phyloP scores from a whole-genome alignment of 2,888 invertebrate species.

The Pocota personata region DNA sequence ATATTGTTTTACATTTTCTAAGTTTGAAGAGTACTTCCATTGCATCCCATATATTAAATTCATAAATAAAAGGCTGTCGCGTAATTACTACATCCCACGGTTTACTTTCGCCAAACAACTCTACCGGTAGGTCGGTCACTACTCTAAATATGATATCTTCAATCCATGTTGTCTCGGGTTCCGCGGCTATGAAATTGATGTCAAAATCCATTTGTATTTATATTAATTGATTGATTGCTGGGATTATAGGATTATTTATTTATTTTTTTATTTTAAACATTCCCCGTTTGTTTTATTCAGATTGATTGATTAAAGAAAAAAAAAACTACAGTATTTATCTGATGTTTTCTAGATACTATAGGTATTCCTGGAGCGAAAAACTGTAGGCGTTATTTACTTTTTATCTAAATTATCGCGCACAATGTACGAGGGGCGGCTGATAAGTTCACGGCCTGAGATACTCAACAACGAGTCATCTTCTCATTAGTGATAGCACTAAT shows the following conservation, averaged over 20 bases:
- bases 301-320: neutral
- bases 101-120: conserved; percentile 21
- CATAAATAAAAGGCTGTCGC: conserved; percentile 54
- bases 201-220: neutral
- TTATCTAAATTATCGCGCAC: too few relatives aligned
- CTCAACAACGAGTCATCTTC: too few relatives aligned
- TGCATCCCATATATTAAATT: conserved; percentile 30
- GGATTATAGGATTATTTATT: neutral
- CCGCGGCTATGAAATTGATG: conserved; percentile 25
- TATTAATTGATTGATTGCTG: neutral
- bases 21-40: conserved; percentile 22
- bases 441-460: too few relatives aligned
- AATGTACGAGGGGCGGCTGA: too few relatives aligned
- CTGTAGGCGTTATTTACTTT: too few relatives aligned
- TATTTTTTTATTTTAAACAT: neutral
- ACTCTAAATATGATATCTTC: conserved; percentile 25
- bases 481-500: too few relatives aligned
- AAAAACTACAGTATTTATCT: neutral
- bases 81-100: conserved; percentile 44
- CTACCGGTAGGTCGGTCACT: conserved; percentile 14
- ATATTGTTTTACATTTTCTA: neutral
- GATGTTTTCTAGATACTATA: too few relatives aligned
- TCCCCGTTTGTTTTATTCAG: neutral
- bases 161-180: conserved; percentile 35
- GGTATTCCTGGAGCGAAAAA: too few relatives aligned